These are phyloP conservation scores for Cygnus buccinator DNA, from an alignment of 2,113 vertebrate species.

Conservation along the genomic window DNA sequence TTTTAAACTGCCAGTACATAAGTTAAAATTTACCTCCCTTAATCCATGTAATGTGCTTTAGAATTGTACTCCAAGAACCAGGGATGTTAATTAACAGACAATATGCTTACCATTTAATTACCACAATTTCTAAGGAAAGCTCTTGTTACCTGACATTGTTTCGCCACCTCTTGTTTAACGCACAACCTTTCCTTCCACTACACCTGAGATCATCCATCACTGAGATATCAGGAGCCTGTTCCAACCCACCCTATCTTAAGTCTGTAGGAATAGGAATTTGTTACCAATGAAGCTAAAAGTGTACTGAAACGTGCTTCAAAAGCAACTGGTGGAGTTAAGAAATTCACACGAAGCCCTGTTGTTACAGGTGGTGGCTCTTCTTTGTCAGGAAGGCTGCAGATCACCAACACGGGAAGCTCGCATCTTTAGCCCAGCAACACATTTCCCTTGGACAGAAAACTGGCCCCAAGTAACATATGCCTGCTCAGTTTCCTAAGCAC, in stretches of 20 bases:
- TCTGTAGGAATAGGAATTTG: neutral
- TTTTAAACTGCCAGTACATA: slow-evolving; percentile 19
- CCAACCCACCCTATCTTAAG: neutral
- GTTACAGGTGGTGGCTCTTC: slow-evolving; percentile 8
- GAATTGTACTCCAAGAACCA: slow-evolving; percentile 1
- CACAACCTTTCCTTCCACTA: neutral
- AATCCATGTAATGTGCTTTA: slow-evolving; percentile 1
- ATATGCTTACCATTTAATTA: neutral
- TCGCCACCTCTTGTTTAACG: neutral
- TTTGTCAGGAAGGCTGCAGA: neutral
- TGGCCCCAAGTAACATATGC: neutral
- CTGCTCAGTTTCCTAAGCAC: neutral
- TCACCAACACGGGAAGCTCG: accelerated
- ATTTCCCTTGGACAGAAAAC: neutral
- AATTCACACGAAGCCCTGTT: slow-evolving; percentile 2
- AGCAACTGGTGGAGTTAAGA: neutral
- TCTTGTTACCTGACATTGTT: neutral
- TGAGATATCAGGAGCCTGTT: neutral
- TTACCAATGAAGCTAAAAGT: neutral
- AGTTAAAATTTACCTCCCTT: slow-evolving; percentile 67
- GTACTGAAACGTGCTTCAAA: neutral
- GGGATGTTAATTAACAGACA: slow-evolving; percentile 57
- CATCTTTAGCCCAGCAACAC: neutral
- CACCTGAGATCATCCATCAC: neutral
- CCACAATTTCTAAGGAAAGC: neutral